Evolutionary conservation across 2,797 vertebrate species (phyloP), one percentile per base, ranked within the genome.

Genomic region (Lemur catta): DNA sequence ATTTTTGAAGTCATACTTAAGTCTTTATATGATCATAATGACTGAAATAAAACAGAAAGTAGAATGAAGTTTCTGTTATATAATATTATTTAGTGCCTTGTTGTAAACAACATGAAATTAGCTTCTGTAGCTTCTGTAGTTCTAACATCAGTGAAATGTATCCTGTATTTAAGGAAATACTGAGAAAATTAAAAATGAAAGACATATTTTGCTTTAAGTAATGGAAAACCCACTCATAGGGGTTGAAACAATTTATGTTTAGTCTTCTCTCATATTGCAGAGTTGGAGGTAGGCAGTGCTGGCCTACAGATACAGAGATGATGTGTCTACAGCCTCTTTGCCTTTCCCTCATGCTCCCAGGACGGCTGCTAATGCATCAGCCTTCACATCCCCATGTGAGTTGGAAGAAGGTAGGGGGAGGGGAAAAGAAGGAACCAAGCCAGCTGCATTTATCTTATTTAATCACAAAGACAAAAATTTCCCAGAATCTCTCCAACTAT

Each of bases 111-210:
- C 4, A 24, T 35, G 17, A 71, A 89, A 80, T 67, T 57, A 61
- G 38, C 28, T 72, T 50, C 65, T 38, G 1, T 30, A 46, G 76
- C 28, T 67, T 38, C 65, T 46, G 0, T 24, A 50, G 81, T 75
- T 43, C 63, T n/a, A 20, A 69, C 4, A n/a, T 28, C 30, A 80
- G 10, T 0, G 0, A 20, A 26, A n/a, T 55, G 3, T 22, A 55
- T 8, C 15, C 13, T 46, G 24, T 22, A 26, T 48, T 65, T 69
- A 93, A 89, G 22, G 9, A 81, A 89, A 89, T 52, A 7, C 0
- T 65, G 30, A 88, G 1, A 13, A 38, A 15, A 28, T 52, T 72
- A 76, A 41, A 88, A 81, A 50, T 75, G 2, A 55, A 91, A 89
- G 17, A 38, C 1, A 13, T 50, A 41, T 69, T 86, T 86, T 20